phyloP scores from a whole-genome alignment of 2,888 invertebrate genomes.

The Tromatobia lineatoria region DNA sequence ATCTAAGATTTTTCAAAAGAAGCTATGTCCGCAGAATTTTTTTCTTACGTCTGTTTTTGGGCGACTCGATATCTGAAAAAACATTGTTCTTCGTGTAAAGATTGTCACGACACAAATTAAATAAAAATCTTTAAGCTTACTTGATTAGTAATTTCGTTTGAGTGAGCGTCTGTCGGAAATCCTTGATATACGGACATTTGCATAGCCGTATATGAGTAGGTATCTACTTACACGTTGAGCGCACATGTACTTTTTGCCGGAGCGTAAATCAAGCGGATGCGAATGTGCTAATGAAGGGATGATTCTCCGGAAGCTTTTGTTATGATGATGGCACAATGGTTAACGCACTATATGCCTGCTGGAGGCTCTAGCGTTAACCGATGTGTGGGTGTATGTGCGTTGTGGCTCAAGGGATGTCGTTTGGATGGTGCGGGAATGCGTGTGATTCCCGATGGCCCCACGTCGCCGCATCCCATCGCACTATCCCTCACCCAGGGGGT shows the following conservation, averaged over 20 bases:
- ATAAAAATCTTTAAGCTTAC: too few species aligned
- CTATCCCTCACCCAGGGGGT: conserved; percentile 42
- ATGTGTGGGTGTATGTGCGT: conserved; percentile 28
- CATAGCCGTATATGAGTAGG: conserved; percentile 3
- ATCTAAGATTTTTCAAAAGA: too few species aligned
- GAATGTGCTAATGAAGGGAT: conserved; percentile 70
- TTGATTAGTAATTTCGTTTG: too few species aligned
- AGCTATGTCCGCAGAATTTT: too few species aligned
- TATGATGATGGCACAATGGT: conserved; percentile 63
- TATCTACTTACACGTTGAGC: conserved; percentile 34
- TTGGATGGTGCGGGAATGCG: conserved; percentile 58
- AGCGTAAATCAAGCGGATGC: conserved; percentile 59
- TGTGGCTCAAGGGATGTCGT: conserved; percentile 38
- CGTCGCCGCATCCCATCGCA: conserved; percentile 43
- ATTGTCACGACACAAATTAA: too few species aligned
- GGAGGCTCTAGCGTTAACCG: conserved; percentile 25
- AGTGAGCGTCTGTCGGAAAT: background rate
- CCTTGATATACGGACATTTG: background rate
- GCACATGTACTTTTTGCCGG: conserved; percentile 45
- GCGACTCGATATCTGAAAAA: too few species aligned
- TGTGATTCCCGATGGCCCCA: conserved; percentile 53
- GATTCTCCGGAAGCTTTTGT: conserved; percentile 69
- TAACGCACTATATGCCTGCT: conserved; percentile 42
- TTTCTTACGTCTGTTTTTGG: too few species aligned
- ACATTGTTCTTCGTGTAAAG: too few species aligned